Evolutionary conservation across 1,140 invertebrate genomes (phyloP), one percentile per base, ranked within the genome.

Genomic region (Paracyclopina nana): DNA sequence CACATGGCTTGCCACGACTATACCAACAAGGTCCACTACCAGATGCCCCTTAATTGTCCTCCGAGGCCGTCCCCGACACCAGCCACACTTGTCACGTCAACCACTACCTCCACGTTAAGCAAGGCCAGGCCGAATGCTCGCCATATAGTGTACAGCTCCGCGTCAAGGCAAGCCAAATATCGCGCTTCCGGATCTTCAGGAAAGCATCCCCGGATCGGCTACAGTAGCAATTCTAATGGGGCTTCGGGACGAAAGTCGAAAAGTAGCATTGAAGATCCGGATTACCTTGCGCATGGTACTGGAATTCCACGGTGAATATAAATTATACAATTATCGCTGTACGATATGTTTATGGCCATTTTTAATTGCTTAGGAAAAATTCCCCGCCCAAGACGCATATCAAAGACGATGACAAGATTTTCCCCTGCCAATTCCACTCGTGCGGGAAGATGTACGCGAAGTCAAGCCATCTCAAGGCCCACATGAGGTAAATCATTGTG

Each of bases 381-480:
- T 44, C 50, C 20, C 50, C 50, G 14, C 50, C 50, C 14, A 52
- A 52, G 38, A 65, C 16, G 34, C 54, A 30, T 27, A 54, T 53
- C 12, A 51, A 55, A 9, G 59, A 62, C 5, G 62, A 65, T 28
- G 63, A 67, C 20, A 72, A 72, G 52, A 72, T 73, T 34, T 77
- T 76, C 59, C 70, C 70, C 16, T 79, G 77, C 57, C 71, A 71
- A 1, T 76, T 77, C 56, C 61, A 64, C 2, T 66, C 65, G 11
- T 76, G 74, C 57, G 65, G 64, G 4, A 77, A 78, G 58, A 70
- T 75, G 1, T 95, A 96, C 58, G 83, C 85, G 48, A 96, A 96
- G 64, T 79, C 82, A 14, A 79, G 77, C 1, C 88, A 95, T 63
- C 70, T 95, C 18, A 90, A 92, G 60, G 87, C 90, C 1, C 91